A percentile compares a stretch with the other conserved stretches of the same genome.
These are phyloP conservation scores for Erythrolamprus reginae DNA, from an alignment of 2,113 vertebrate genomes.

Conservation along the genomic window DNA sequence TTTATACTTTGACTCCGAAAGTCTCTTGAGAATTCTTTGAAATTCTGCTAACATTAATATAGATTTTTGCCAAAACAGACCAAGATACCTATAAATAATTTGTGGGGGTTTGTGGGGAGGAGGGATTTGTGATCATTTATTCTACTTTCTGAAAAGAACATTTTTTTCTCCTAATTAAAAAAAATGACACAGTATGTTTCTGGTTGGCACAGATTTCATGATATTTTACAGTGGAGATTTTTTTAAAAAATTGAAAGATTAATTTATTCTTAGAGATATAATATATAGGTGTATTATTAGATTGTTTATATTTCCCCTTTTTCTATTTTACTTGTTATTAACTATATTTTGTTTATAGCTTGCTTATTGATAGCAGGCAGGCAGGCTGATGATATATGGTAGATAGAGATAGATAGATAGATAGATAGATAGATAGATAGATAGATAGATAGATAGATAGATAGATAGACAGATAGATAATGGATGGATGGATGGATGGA, in stretches of 20 bases:
- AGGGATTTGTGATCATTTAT: background rate
- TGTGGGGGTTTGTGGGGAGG: background rate
- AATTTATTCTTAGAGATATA: background rate
- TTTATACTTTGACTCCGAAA: too few species aligned
- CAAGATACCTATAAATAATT: background rate
- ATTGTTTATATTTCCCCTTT: background rate
- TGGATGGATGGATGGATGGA: too few species aligned
- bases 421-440: too few species aligned
- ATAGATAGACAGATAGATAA: too few species aligned
- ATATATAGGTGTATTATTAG: background rate
- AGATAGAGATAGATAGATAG: too few species aligned
- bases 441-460: too few species aligned
- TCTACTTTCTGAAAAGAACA: background rate
- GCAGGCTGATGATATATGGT: too few species aligned
- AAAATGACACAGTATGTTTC: background rate
- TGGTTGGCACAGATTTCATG: background rate
- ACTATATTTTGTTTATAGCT: background rate
- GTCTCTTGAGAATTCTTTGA: too few species aligned
- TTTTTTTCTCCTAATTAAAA: background rate
- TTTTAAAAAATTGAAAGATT: background rate
- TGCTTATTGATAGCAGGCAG: background rate
- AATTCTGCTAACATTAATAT: too few species aligned
- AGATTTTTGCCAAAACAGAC: background rate
- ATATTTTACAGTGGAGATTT: background rate
- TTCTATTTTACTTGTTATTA: background rate